phyloP scores from a whole-genome alignment of 2,888 invertebrate genomes.

The Meiosimyza platycephala region DNA sequence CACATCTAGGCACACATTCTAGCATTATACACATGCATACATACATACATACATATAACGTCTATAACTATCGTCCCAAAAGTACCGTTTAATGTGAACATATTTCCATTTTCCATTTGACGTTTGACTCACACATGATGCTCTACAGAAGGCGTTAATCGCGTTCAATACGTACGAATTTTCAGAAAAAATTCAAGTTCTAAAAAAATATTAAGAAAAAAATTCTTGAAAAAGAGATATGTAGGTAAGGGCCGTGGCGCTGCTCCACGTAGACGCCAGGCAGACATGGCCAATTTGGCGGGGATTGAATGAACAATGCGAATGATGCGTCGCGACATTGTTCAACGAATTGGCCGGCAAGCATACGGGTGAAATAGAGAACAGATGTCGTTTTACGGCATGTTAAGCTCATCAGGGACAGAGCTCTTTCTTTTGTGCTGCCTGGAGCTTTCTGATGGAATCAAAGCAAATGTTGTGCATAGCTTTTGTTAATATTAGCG shows the following conservation, averaged over 20 bases:
- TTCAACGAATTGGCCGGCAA: neutral
- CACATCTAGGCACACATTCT: constrained; percentile 23
- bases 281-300: neutral
- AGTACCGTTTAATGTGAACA: too few relatives aligned
- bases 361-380: neutral
- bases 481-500: neutral
- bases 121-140: too few relatives aligned
- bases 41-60: too few relatives aligned
- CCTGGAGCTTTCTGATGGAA: too few relatives aligned
- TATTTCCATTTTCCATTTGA: too few relatives aligned
- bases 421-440: neutral
- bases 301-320: neutral
- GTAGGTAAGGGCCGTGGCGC: neutral
- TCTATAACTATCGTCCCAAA: too few relatives aligned
- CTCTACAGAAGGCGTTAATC: too few relatives aligned
- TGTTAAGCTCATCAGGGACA: neutral
- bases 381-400: neutral
- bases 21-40: neutral
- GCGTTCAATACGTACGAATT: too few relatives aligned
- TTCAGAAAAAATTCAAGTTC: neutral
- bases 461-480: constrained; percentile 6
- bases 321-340: neutral
- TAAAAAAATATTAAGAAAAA: neutral
- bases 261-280: neutral
- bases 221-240: neutral